Base-by-base conservation (phyloP, 2,113 vertebrate genomes). In the Holacanthus passer region DNA sequence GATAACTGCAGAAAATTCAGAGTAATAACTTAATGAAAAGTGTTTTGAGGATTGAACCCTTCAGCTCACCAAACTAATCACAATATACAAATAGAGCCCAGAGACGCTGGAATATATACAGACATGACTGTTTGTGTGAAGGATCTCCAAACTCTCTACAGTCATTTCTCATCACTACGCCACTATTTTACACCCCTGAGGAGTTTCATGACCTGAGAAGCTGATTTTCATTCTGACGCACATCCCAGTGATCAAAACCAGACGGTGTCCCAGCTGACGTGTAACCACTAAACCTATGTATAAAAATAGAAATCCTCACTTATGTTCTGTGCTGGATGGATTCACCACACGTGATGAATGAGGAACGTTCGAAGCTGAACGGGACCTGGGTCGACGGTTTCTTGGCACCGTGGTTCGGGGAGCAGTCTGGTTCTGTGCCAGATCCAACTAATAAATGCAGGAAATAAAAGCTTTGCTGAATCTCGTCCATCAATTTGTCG, bases 101-200 rank as follows among this genome's bases (percentile, higher is more conserved):
- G 59, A 2, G 62, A 16, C 31, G 67, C 73, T 83, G 39, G 5
- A 39, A 81, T 73, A 31, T 79, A 22, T 1, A 82, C 59, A 67
- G 72, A 35, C 22, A 11, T 17, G 71, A 47, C 22, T 37, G 9
- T 59, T 2, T 76, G 41, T 0, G 48, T 41, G 68, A 63, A 58
- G 43, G 43, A 60, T 53, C 19, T 43, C 41, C n/a, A 14, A 47
- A 83, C 3, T 27, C 79, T 66, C 77, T 29, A 27, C 73, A 3
- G 79, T 60, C 68, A 1, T 81, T 77, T 73, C 59, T 71, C 55
- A 72, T 48, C 27, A 50, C 55, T 32, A 20, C 3, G 77, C 60
- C 68, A 1, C 79, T 78, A 75, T 74, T 76, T 83, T 74, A 86
- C 89, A 89, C 27, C 84, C 93, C 93, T 93, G 93, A 95, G 92